Conservation (phyloP, 2,113 vertebrate genomes). For the Bagarius yarrelli region DNA sequence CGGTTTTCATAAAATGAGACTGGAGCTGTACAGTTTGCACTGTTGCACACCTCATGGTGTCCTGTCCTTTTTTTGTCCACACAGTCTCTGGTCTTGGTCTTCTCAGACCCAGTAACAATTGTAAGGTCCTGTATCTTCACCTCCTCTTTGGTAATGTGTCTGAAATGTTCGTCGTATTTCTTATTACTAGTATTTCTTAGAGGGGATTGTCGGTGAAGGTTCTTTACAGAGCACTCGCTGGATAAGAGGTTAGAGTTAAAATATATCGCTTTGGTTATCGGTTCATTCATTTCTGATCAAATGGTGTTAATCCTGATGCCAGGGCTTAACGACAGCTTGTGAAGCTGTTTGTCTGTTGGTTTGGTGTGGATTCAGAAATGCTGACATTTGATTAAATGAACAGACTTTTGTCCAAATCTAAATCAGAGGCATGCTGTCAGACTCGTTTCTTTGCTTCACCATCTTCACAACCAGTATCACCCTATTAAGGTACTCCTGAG, state of each 20-base stretch:
- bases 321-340: constrained; percentile 3
- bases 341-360: constrained; percentile 13
- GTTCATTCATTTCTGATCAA: constrained; percentile 20
- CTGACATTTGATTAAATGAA: constrained; percentile 5
- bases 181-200: constrained; percentile 22
- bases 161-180: not conserved
- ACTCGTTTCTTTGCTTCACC: constrained; percentile 7
- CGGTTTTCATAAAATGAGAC: constrained; percentile 19
- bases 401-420: constrained; percentile 6
- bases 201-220: constrained; percentile 42
- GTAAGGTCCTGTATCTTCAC: constrained; percentile 23
- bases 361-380: constrained; percentile 25
- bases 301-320: constrained; percentile 23
- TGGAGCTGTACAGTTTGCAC: constrained; percentile 5
- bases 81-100: constrained; percentile 16
- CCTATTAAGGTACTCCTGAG: constrained; percentile 22
- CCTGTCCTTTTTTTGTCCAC: constrained; percentile 10
- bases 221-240: constrained; percentile 34
- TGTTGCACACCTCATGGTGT: constrained; percentile 13
- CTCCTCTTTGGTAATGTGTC: constrained; percentile 31
- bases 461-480: not conserved
- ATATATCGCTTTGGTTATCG: constrained; percentile 48
- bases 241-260: constrained; percentile 37
- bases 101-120: constrained; percentile 12
- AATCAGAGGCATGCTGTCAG: constrained; percentile 14